Base-by-base conservation (phyloP, 2,888 invertebrate species). In the Xylocampa areola region DNA sequence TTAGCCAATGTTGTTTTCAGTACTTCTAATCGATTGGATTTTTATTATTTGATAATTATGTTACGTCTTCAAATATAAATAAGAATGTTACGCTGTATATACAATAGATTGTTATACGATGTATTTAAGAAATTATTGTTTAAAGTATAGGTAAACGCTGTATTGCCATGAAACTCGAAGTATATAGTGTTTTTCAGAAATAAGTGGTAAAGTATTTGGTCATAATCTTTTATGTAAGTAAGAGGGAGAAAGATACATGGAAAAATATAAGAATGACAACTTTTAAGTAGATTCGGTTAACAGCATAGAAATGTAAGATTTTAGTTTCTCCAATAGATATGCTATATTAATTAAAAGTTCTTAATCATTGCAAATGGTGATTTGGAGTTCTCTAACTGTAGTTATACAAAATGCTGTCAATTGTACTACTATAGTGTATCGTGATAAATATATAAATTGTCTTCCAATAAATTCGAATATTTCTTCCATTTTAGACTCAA, bases 21-120 rank as follows among this genome's bases (percentile, higher is more conserved):
- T 67, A 49, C 55, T 72, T 49, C 53, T 57, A 27, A 47, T 60
- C 32, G 49, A 30, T 51, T 51, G 63, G 61, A 55, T 52, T 45
- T 53, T 43, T 23, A 30, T 47, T 60, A 10, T 49, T 25, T 41
- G 33, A 13, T 33, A 33, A 16, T 13, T 50, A 43, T 21, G 13
- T 45, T 39, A 50, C 4, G 29, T 48, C 50, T 55, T 47, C 40
- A 35, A 29, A 55, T 57, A 57, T 32, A 13, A 41, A 35, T 60
- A 54, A 43, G 25, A 58, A 60, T 36, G 59, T 59, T 68, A 64
- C 13, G 57, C 37, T 73, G 73, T 71, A 73, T 47, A 71, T 73
- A 70, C 30, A 39, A 48, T 51, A 37, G 57, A 48, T 54, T 57
- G 49, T 63, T 53, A 40, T 33, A 49, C 48, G 44, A 37, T 49